Base-by-base conservation (phyloP, 2,888 invertebrate species). In the Griposia aprilina region DNA sequence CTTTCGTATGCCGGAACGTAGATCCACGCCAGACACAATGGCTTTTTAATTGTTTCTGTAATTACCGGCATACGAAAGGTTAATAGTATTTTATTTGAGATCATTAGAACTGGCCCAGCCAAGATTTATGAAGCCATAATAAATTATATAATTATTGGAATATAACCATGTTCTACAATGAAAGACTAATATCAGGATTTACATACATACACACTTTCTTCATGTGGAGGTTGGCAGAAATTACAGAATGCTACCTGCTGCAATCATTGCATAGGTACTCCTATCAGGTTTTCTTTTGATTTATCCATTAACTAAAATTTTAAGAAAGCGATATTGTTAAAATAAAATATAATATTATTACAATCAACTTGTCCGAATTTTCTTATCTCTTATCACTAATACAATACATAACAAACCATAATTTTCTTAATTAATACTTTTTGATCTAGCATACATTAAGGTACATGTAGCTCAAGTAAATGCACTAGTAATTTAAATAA, bases 1-100 rank as follows among this genome's bases (percentile, higher is more conserved):
- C n/a, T n/a, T n/a, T n/a, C n/a, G n/a, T n/a, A n/a, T n/a, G n/a
- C n/a, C n/a, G n/a, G n/a, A n/a, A n/a, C n/a, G n/a, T n/a, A n/a
- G n/a, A n/a, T n/a, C n/a, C n/a, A n/a, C n/a, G n/a, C n/a, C n/a
- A n/a, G n/a, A n/a, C n/a, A n/a, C n/a, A n/a, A n/a, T n/a, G n/a
- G n/a, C n/a, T n/a, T n/a, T n/a, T n/a, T n/a, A n/a, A n/a, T n/a
- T n/a, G n/a, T n/a, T n/a, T n/a, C n/a, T n/a, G n/a, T n/a, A n/a
- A n/a, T n/a, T n/a, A n/a, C n/a, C n/a, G n/a, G n/a, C n/a, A n/a
- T n/a, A n/a, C n/a, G n/a, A n/a, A n/a, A n/a, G n/a, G n/a, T n/a
- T n/a, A n/a, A n/a, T n/a, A 57, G 5, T 57, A 48, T 72, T 71
- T 60, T 48, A 60, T 55, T 70, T 74, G 30, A 81, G 78, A 83